A percentile compares a stretch with the other conserved stretches of the same genome.
Evolutionary conservation across 1,140 invertebrate genomes (phyloP).

Genomic region (Hyphantria cunea): DNA sequence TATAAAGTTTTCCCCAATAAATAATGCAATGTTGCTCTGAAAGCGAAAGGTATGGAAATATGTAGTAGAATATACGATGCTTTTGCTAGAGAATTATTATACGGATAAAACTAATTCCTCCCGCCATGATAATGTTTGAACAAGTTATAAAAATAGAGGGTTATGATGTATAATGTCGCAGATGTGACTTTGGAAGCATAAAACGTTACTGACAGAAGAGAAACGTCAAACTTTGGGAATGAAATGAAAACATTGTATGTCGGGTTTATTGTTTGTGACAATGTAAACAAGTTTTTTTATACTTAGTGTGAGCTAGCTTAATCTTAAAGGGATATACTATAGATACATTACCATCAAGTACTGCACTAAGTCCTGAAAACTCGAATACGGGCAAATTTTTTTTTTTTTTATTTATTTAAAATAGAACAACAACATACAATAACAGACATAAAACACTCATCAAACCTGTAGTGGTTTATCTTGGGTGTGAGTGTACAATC

Average conservation of each 20-base stretch:
- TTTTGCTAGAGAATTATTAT: constrained; percentile 41
- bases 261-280: too few relatives aligned
- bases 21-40: constrained; percentile 56
- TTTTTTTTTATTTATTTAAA: too few relatives aligned
- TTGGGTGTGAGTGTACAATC: too few relatives aligned
- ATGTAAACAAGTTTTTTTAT: constrained; percentile 5
- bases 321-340: too few relatives aligned
- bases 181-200: constrained; percentile 34
- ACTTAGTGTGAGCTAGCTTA: too few relatives aligned
- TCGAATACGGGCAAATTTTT: too few relatives aligned
- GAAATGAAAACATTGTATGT: neutral
- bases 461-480: too few relatives aligned
- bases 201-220: constrained; percentile 6
- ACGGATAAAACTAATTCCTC: constrained; percentile 46
- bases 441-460: too few relatives aligned
- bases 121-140: constrained; percentile 48
- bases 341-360: too few relatives aligned
- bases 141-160: constrained; percentile 41
- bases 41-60: constrained; percentile 45
- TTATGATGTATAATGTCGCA: constrained; percentile 37
- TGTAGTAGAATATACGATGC: constrained; percentile 21
- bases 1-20: constrained; percentile 67
- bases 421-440: too few relatives aligned
- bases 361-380: too few relatives aligned
- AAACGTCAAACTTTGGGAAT: constrained; percentile 5